These are phyloP conservation scores for Panagrolaimus sp. DNA, from an alignment of 1,140 invertebrate genomes.

Conservation along the genomic window DNA sequence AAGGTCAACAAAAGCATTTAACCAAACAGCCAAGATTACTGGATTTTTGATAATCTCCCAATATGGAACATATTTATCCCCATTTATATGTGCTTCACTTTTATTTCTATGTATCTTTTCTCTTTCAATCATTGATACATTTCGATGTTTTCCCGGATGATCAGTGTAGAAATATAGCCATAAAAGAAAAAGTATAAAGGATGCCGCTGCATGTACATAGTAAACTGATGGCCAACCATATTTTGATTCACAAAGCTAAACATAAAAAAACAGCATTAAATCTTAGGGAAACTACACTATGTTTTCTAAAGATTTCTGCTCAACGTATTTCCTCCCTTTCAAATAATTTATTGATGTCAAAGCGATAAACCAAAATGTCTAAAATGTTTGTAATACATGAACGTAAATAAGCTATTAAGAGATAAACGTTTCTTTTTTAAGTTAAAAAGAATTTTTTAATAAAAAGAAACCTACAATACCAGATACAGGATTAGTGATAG, in stretches of 20 bases:
- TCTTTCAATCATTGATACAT: slow-evolving; percentile 17
- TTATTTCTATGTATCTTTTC: slow-evolving; percentile 28
- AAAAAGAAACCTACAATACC: slow-evolving; percentile 19
- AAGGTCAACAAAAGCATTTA: slow-evolving; percentile 41
- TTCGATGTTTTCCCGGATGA: slow-evolving; percentile 30
- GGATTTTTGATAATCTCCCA: slow-evolving; percentile 12
- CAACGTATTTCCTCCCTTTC: too few species aligned
- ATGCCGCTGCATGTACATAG: slow-evolving; percentile 23
- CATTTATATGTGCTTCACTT: slow-evolving; percentile 22
- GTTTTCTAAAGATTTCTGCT: too few species aligned
- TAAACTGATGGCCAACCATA: slow-evolving; percentile 34
- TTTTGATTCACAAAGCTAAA: slow-evolving; percentile 25
- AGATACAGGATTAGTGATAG: slow-evolving; percentile 28
- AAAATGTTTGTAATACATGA: too few species aligned
- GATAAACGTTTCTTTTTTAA: too few species aligned
- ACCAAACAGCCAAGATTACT: slow-evolving; percentile 38
- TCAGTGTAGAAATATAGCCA: slow-evolving; percentile 37
- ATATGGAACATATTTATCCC: slow-evolving; percentile 33
- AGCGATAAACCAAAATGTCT: too few species aligned
- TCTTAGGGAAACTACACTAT: too few species aligned
- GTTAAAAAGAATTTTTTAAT: too few species aligned
- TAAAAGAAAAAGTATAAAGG: slow-evolving; percentile 21
- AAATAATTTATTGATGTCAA: too few species aligned
- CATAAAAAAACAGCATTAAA: too few species aligned
- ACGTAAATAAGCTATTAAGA: too few species aligned